These are phyloP conservation scores for Asobara japonica DNA, from an alignment of 1,140 invertebrate species.

Conservation along the genomic window DNA sequence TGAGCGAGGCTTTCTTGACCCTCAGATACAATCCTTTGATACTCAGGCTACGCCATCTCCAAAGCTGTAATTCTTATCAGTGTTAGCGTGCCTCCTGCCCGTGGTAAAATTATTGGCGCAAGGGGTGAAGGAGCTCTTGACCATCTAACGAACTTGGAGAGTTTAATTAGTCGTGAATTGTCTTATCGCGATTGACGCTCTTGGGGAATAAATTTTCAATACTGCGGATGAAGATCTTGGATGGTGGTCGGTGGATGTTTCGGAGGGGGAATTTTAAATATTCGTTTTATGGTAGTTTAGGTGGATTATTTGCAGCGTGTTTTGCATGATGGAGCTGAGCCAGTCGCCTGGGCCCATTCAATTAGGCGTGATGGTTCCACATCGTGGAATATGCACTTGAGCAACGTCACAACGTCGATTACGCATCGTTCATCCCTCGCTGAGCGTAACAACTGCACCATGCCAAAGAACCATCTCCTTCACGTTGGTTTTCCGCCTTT, in stretches of 20 bases:
- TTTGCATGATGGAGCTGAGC: neutral
- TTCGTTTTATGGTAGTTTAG: neutral
- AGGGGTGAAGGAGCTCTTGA: neutral
- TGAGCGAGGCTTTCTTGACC: neutral
- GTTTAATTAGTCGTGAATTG: conserved; percentile 14
- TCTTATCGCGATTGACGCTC: conserved; percentile 9
- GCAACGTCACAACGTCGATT: conserved; percentile 29
- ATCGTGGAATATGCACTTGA: conserved; percentile 15
- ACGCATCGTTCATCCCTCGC: conserved; percentile 32
- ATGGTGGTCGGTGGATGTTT: neutral
- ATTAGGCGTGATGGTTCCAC: conserved; percentile 30
- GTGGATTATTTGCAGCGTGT: neutral
- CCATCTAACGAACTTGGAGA: neutral
- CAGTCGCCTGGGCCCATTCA: conserved; percentile 16
- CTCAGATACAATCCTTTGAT: conserved; percentile 51
- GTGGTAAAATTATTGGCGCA: neutral
- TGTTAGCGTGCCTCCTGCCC: conserved; percentile 13
- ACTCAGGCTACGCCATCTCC: conserved; percentile 34
- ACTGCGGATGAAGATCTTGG: conserved; percentile 13
- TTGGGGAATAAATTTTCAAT: conserved; percentile 22
- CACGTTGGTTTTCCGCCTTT: conserved; percentile 1
- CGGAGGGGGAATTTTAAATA: neutral
- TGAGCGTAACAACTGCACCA: conserved; percentile 24
- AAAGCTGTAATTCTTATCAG: conserved; percentile 21
- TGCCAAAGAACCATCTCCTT: neutral